phyloP scores from a whole-genome alignment of 2,113 vertebrate genomes.

The Dendropsophus ebraccatus region DNA sequence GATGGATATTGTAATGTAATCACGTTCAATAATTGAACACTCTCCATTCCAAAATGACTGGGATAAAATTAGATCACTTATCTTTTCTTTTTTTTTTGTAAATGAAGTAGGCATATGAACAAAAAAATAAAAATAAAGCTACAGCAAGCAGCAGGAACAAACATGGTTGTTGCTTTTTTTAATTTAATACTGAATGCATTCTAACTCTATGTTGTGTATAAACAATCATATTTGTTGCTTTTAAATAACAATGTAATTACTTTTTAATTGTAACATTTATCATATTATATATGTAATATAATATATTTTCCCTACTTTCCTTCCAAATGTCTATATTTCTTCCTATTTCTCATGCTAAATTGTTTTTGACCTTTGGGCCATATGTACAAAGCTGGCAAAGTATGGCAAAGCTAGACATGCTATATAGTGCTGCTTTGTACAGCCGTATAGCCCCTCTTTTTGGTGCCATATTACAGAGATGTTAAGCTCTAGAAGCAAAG shows the following conservation, averaged over 20 bases:
- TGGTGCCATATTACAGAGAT: too few species aligned
- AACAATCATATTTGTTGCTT: not conserved
- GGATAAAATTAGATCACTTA: constrained; percentile 40
- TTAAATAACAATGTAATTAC: not conserved
- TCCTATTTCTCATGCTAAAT: too few species aligned
- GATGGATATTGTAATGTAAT: constrained; percentile 49
- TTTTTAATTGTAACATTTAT: not conserved
- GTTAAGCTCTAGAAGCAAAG: too few species aligned
- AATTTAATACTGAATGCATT: not conserved
- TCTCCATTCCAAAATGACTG: constrained; percentile 28
- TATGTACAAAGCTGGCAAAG: too few species aligned
- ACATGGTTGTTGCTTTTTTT: not conserved
- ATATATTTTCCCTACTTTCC: not conserved
- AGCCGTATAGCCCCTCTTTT: too few species aligned
- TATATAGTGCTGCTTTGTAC: too few species aligned
- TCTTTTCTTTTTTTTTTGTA: constrained; percentile 32
- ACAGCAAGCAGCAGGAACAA: not conserved
- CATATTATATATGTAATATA: not conserved
- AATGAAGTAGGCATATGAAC: constrained; percentile 22
- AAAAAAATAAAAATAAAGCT: constrained; percentile 29
- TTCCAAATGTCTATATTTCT: not conserved
- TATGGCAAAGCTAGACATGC: too few species aligned
- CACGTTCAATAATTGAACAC: constrained; percentile 49
- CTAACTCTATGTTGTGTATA: not conserved
- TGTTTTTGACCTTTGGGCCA: too few species aligned